Evolutionary conservation across 2,113 vertebrate genomes (phyloP), one percentile per base, ranked within the genome.

Genomic region (Mellivora capensis): DNA sequence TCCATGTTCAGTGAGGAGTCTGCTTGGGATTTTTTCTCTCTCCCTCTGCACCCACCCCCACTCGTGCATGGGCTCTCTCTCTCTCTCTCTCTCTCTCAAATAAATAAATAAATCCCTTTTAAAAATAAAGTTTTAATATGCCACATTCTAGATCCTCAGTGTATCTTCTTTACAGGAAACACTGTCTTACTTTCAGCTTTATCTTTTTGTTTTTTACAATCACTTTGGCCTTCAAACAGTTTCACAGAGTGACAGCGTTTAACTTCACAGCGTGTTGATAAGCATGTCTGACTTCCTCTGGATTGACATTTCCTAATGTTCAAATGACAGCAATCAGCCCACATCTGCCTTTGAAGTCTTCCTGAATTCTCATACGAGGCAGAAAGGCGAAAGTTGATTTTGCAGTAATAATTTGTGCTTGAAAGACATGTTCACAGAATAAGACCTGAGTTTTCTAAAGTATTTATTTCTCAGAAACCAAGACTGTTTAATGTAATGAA

Each of bases 271-370:
- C 10, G 14, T 87, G 42, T 57, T 92, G 84, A 95, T 89, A 93
- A 93, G 67, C n/a, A 87, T 1, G 2, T 69, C 79, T 93, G 90
- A 27, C 81, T 95, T 74, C 97, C 72, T 92, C 83, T 59, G 4
- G 5, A 12, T 85, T 96, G 88, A 42, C 84, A 88, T 85, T 39
- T 86, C 80, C 90, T 90, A 74, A 92, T 77, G 90, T 88, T 95
- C 76, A 77, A 81, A 64, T 81, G 93, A 97, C 76, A 97, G 44
- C 44, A 57, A 39, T 92, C 87, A 95, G 44, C 69, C 59, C 44
- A 61, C 42, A 67, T 90, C 84, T 95, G 84, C 81, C 71, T 94
- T 96, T 83, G 62, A 95, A 95, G 87, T 77, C 94, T 87, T 84
- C 62, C 57, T 87, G 85, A 87, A 80, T 95, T 94, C 84, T 85